Evolutionary conservation across 2,888 invertebrate genomes (phyloP), one percentile per base, ranked within the genome.

Genomic region (Limenitis camilla): DNA sequence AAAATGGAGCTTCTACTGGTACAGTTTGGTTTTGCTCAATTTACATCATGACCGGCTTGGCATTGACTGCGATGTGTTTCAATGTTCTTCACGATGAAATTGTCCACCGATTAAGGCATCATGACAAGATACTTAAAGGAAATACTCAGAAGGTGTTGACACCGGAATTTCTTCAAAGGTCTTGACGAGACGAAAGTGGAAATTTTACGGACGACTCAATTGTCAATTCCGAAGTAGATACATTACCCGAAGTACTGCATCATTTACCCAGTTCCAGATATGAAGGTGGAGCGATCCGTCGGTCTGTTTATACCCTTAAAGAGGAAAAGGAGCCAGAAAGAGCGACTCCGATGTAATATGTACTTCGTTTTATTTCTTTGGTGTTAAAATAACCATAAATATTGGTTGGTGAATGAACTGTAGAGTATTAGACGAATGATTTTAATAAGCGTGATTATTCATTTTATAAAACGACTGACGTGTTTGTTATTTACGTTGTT

Each of bases 21-120:
- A 94, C 95, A 30, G 91, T 95, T 59, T 96, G 96, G 96, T 95
- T 96, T 78, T 95, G 95, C 76, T 95, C 95, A 42, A 90, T 94
- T 63, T 96, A 96, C 79, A 95, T 96, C 61, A 94, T 96, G 90
- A 93, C 93, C 35, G 96, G 96, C 1, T 92, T 96, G 89, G 95
- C 96, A 1, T 81, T 96, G 60, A 95, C 95, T 11, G 95, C 96
- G 33, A 96, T 96, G 95, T 95, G 95, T 69, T 96, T 96, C 32
- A 59, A 59, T 28, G 60, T 61, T 19, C 59, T 95, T 27, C 95
- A 96, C 74, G 95, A 95, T 74, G 95, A 95, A 77, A 94, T 96
- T 55, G 93, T 95, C 9, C 94, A 95, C 76, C 91, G 95, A 63
- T 80, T 94, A 56, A 91, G 92, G 67, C 93, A 92, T 67, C 86